These are phyloP conservation scores for Halcyon smyrnensis DNA, from an alignment of 2,797 vertebrate species.

Conservation along the genomic window DNA sequence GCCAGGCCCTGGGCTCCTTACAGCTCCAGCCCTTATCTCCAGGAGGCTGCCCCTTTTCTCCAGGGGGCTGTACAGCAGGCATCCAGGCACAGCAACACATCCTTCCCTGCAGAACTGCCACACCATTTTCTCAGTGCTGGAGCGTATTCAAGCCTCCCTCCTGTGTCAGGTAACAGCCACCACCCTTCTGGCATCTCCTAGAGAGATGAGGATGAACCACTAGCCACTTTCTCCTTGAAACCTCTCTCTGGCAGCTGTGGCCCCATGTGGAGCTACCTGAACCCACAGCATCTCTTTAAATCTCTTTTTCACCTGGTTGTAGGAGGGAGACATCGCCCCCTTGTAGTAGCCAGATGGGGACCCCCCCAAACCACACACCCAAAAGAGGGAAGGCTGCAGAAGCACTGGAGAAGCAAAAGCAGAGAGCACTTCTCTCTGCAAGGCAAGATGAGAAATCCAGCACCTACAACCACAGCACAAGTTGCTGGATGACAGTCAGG, in stretches of 20 bases:
- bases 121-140: background rate
- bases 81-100: background rate
- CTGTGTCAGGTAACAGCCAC: background rate
- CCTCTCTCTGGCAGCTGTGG: background rate
- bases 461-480: background rate
- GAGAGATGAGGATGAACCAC: background rate
- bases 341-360: background rate
- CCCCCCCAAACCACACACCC: rapidly evolving
- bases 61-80: background rate
- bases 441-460: background rate
- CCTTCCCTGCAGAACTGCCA: background rate
- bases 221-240: background rate
- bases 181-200: background rate
- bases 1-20: background rate
- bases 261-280: background rate
- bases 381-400: background rate
- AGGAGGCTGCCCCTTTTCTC: background rate
- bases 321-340: background rate
- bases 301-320: background rate
- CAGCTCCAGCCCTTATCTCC: background rate
- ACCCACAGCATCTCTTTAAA: background rate
- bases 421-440: background rate
- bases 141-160: background rate
- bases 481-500: background rate
- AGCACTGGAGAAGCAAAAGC: background rate